Conservation (phyloP, 2,797 vertebrate genomes). For the Echiichthys vipera region DNA sequence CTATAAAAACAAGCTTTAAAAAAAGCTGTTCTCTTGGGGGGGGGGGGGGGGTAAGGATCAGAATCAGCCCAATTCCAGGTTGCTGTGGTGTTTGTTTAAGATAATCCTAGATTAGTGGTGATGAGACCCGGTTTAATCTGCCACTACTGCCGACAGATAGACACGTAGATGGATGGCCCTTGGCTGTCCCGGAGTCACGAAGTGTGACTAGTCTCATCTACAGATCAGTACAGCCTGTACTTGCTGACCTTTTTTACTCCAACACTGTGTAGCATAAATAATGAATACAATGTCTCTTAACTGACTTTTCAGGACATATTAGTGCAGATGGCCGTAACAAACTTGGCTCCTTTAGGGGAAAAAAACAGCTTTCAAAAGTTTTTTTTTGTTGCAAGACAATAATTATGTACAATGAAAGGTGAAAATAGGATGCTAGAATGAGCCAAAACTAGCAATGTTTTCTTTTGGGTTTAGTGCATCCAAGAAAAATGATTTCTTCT, state of each 20-base stretch:
- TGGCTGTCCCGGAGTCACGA: neutral
- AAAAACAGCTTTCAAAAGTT: slow-evolving; percentile 7
- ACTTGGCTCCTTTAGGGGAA: neutral
- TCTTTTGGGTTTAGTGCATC: neutral
- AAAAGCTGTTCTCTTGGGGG: too few relatives aligned
- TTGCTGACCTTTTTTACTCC: slow-evolving; percentile 29
- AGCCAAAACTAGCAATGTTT: neutral
- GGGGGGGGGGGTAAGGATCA: too few relatives aligned
- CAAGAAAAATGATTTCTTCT: neutral
- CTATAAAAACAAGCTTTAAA: slow-evolving; percentile 25
- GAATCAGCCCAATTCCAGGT: slow-evolving; percentile 29
- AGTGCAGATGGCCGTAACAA: neutral
- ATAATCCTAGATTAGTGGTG: slow-evolving; percentile 61
- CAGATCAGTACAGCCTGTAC: slow-evolving; percentile 21
- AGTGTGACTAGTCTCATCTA: slow-evolving; percentile 3
- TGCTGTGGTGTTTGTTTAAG: slow-evolving; percentile 48
- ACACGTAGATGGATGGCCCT: neutral
- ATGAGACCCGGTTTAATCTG: slow-evolving; percentile 50
- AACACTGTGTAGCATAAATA: slow-evolving; percentile 36
- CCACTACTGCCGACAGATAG: neutral
- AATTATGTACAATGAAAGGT: neutral
- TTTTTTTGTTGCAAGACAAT: neutral
- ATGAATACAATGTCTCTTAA: slow-evolving; percentile 31
- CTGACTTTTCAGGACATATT: neutral
- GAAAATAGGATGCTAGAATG: neutral